Evolutionary conservation across 2,888 invertebrate species (phyloP).

Genomic region (Subacronicta megacephala): DNA sequence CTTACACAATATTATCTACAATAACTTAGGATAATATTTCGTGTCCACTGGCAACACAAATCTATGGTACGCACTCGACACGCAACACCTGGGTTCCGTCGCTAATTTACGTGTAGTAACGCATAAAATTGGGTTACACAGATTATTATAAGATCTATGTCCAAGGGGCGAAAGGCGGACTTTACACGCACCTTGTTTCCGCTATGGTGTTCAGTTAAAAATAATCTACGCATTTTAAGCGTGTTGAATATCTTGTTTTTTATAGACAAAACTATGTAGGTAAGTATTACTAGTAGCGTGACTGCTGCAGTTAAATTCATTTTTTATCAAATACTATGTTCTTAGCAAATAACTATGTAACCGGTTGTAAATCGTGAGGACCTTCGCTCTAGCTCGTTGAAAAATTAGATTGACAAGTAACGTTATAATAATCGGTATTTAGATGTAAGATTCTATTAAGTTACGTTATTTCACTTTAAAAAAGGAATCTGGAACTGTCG

Average conservation of each 20-base stretch:
- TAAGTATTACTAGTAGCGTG: not conserved
- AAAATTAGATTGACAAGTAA: too few species aligned
- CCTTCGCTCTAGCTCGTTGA: too few species aligned
- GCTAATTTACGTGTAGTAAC: conserved; percentile 56
- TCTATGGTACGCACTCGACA: conserved; percentile 55
- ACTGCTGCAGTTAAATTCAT: not conserved
- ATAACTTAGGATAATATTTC: conserved; percentile 28
- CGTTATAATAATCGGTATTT: too few species aligned
- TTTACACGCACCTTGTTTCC: conserved; percentile 30
- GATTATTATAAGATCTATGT: conserved; percentile 53
- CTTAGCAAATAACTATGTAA: too few species aligned
- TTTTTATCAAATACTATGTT: too few species aligned
- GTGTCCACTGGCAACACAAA: conserved; percentile 48
- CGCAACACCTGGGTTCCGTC: conserved; percentile 56
- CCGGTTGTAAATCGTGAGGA: too few species aligned
- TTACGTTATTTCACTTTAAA: too few species aligned
- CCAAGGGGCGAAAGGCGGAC: conserved; percentile 21
- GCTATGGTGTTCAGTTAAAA: conserved; percentile 11
- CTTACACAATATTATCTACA: not conserved
- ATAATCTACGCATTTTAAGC: conserved; percentile 14
- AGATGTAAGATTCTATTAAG: too few species aligned
- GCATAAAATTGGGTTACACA: conserved; percentile 55
- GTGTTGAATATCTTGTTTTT: not conserved
- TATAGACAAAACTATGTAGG: not conserved
- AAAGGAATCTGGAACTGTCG: too few species aligned